phyloP scores from a whole-genome alignment of 2,113 vertebrate species.

The Sapayoa aenigma region DNA sequence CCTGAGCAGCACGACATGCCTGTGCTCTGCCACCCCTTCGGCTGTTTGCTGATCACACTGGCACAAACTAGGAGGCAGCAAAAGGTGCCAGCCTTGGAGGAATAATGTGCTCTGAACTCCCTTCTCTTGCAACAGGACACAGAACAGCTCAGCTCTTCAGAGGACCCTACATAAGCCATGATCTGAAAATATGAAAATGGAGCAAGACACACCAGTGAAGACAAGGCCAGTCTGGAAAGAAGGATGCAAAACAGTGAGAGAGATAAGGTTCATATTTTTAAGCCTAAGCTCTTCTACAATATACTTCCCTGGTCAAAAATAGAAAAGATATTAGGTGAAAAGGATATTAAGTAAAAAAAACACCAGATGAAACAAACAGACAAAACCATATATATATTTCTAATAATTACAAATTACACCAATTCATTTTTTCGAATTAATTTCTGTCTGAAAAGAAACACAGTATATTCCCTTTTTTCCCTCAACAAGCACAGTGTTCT shows the following conservation, averaged over 20 bases:
- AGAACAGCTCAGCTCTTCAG: background rate
- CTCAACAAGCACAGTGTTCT: background rate
- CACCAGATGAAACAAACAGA: background rate
- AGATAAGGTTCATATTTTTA: background rate
- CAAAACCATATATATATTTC: background rate
- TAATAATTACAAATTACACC: background rate
- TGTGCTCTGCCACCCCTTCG: background rate
- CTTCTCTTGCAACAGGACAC: background rate
- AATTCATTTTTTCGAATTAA: background rate
- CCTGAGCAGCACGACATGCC: background rate
- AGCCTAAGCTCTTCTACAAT: background rate
- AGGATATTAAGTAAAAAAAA: background rate
- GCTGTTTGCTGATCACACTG: background rate
- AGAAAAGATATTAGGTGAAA: background rate
- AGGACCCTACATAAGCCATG: rapidly evolving
- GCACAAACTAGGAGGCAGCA: background rate
- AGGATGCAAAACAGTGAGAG: background rate
- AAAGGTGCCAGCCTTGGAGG: background rate
- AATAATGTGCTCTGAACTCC: background rate
- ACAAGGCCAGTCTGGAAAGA: background rate
- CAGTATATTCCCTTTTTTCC: background rate
- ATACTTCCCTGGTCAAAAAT: background rate
- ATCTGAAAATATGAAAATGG: background rate
- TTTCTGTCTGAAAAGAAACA: background rate
- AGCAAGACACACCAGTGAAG: background rate